Conservation (phyloP, 1,140 invertebrate genomes). For the Diorhabda elongata region DNA sequence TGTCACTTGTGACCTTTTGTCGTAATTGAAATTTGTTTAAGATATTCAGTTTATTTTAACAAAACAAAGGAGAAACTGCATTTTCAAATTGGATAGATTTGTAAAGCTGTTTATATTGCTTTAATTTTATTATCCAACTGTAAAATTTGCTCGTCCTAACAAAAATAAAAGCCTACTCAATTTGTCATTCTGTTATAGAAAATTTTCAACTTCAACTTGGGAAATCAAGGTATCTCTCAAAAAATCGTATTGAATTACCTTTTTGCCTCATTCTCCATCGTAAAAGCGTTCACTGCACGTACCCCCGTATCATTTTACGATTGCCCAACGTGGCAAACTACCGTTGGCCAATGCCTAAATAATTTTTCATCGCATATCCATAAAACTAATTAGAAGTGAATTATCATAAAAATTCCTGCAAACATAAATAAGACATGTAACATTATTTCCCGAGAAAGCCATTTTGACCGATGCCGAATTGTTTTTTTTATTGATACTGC, state of each 20-base stretch:
- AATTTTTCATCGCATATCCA: not conserved
- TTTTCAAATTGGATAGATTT: too few species aligned
- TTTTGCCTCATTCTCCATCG: not conserved
- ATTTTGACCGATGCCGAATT: conserved; percentile 11
- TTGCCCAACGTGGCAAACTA: not conserved
- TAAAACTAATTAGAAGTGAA: conserved; percentile 9
- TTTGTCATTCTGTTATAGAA: not conserved
- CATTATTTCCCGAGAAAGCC: conserved; percentile 14
- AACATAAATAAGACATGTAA: conserved; percentile 11
- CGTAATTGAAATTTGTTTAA: too few species aligned
- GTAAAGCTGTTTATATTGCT: too few species aligned
- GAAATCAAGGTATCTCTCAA: not conserved
- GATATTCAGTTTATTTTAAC: too few species aligned
- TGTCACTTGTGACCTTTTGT: too few species aligned
- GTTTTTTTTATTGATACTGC: conserved; percentile 14
- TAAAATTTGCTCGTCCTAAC: too few species aligned
- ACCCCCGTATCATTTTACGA: not conserved
- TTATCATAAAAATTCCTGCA: conserved; percentile 11
- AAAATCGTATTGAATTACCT: not conserved
- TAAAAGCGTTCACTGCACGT: not conserved
- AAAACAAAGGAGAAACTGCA: too few species aligned
- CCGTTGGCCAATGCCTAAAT: not conserved
- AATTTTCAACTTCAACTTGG: not conserved
- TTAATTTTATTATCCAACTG: too few species aligned
- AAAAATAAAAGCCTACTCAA: too few species aligned